Evolutionary conservation across 2,888 invertebrate species (phyloP).

Genomic region (Cephus spinipes): DNA sequence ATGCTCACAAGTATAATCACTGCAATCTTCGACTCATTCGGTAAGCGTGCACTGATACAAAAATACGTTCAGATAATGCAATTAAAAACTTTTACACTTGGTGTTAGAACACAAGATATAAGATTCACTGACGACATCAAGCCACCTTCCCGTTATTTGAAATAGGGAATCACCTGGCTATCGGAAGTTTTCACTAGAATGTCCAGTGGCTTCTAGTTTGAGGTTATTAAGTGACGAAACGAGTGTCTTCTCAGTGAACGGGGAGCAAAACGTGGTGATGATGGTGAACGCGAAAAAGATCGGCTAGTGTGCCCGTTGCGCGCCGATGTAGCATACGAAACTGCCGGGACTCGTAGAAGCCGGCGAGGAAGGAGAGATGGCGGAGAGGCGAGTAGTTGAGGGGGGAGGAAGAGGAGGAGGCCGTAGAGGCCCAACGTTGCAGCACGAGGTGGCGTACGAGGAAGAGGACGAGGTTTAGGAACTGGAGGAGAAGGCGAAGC

Average conservation of each 20-base stretch:
- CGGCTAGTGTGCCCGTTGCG: constrained; percentile 32
- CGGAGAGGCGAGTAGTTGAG: neutral
- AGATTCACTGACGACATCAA: neutral
- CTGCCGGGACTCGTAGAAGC: constrained; percentile 25
- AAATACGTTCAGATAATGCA: neutral
- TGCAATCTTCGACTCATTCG: neutral
- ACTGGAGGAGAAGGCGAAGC: neutral
- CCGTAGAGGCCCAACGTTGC: neutral
- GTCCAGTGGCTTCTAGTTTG: neutral
- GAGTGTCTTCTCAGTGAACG: neutral
- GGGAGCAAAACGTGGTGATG: neutral
- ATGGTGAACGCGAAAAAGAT: constrained; percentile 4
- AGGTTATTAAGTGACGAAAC: neutral
- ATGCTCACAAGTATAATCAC: neutral
- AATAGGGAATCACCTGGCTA: neutral
- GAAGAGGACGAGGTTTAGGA: constrained; percentile 3
- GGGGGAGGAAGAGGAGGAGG: neutral
- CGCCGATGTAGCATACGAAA: constrained; percentile 48
- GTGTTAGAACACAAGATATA: neutral
- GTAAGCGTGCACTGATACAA: neutral
- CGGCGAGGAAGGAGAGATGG: neutral
- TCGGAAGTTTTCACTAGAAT: neutral
- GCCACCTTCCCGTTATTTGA: neutral
- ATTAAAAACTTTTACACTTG: neutral
- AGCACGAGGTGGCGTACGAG: neutral